Evolutionary conservation across 2,113 vertebrate genomes (phyloP).

Genomic region (Odontesthes bonariensis): DNA sequence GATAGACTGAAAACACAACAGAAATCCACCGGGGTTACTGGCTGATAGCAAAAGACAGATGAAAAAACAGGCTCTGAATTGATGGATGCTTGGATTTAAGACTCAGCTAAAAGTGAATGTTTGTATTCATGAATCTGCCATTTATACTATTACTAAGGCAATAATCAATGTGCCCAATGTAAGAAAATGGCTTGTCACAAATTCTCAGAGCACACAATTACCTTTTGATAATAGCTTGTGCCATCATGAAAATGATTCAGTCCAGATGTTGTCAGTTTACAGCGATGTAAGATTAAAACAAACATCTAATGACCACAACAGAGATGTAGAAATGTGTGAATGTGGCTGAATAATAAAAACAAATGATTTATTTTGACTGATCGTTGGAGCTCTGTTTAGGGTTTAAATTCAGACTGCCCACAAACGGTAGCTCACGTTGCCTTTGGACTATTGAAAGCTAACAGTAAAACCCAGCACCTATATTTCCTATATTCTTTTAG

Average conservation of each 20-base stretch:
- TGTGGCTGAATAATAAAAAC: not conserved
- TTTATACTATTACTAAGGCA: not conserved
- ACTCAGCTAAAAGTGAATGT: not conserved
- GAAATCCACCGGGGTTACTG: slow-evolving; percentile 12
- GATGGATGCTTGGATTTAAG: slow-evolving; percentile 15
- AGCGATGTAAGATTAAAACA: not conserved
- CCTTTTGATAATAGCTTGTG: not conserved
- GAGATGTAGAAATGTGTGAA: not conserved
- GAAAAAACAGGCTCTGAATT: slow-evolving; percentile 14
- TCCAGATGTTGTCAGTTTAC: not conserved
- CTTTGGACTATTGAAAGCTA: not conserved
- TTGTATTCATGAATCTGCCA: slow-evolving; percentile 4
- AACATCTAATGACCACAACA: not conserved
- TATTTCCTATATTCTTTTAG: no score
- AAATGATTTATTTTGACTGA: not conserved
- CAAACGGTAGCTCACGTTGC: not conserved
- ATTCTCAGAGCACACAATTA: not conserved
- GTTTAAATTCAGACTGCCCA: no score
- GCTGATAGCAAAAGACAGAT: slow-evolving; percentile 21
- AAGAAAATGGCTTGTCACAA: not conserved
- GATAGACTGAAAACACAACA: slow-evolving; percentile 35
- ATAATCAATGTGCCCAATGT: not conserved
- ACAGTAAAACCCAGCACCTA: not conserved
- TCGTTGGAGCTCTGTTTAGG: no score
- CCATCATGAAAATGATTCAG: not conserved